phyloP scores from a whole-genome alignment of 2,888 invertebrate species.

The Strigamia transsilvanica region DNA sequence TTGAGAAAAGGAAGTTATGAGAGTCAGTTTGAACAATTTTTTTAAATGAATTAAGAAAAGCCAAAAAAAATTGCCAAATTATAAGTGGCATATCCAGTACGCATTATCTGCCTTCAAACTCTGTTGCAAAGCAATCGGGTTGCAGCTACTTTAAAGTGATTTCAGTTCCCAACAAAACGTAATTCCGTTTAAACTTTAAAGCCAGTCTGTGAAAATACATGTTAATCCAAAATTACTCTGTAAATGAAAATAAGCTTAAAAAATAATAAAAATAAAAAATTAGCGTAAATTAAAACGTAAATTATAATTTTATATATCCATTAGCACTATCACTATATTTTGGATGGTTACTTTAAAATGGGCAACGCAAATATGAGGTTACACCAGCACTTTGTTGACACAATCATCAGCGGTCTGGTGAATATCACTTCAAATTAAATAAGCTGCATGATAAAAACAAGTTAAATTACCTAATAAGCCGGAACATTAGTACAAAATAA shows the following conservation, averaged over 20 bases:
- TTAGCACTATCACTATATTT: not conserved
- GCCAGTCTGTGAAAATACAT: too few species aligned
- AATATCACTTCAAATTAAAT: slow-evolving; percentile 5
- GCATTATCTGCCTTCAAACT: not conserved
- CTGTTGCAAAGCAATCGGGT: not conserved
- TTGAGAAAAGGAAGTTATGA: not conserved
- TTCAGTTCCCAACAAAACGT: not conserved
- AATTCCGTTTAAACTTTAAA: too few species aligned
- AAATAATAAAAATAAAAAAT: too few species aligned
- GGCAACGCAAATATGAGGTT: not conserved
- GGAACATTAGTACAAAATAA: not conserved
- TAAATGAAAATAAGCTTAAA: too few species aligned
- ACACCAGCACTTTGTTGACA: not conserved
- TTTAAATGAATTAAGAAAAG: not conserved
- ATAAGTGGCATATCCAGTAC: not conserved
- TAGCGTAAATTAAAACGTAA: too few species aligned
- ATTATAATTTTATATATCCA: too few species aligned
- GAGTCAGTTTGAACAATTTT: not conserved
- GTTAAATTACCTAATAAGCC: not conserved
- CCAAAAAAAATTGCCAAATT: not conserved
- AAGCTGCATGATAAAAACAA: not conserved
- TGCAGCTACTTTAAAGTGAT: not conserved
- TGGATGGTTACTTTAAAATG: not conserved
- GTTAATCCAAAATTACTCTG: too few species aligned
- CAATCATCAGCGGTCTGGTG: not conserved